Evolutionary conservation across 2,797 vertebrate species (phyloP).

Genomic region (Gymnothorax reevesii): DNA sequence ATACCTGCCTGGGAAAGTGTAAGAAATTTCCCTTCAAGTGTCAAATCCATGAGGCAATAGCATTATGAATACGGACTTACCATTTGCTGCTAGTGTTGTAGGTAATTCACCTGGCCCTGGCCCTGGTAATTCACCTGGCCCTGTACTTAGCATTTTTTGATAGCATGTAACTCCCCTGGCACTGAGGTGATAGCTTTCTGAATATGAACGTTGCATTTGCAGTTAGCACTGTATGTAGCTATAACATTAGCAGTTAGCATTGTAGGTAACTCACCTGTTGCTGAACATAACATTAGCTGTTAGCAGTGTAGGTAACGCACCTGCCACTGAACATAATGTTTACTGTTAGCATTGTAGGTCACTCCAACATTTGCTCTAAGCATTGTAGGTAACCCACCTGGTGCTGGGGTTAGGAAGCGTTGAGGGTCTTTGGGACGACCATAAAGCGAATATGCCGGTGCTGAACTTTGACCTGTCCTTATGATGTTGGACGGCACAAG

Average conservation of each 20-base stretch:
- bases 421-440: slow-evolving; percentile 66
- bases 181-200: too few relatives aligned
- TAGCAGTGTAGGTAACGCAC: too few relatives aligned
- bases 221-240: too few relatives aligned
- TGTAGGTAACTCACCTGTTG: too few relatives aligned
- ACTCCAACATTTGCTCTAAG: background rate
- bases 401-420: slow-evolving; percentile 73
- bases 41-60: background rate
- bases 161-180: too few relatives aligned
- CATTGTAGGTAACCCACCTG: slow-evolving; percentile 66
- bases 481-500: slow-evolving; percentile 78
- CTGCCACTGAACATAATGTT: too few relatives aligned
- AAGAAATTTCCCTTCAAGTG: background rate
- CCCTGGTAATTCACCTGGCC: slow-evolving; percentile 66
- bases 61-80: background rate
- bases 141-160: too few relatives aligned
- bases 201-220: too few relatives aligned
- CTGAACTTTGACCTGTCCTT: slow-evolving; percentile 62
- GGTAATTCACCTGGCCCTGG: slow-evolving; percentile 66
- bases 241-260: too few relatives aligned
- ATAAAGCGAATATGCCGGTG: slow-evolving; percentile 78
- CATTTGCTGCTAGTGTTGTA: background rate
- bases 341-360: too few relatives aligned
- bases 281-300: too few relatives aligned
- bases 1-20: slow-evolving; percentile 71